These are phyloP conservation scores for Solen grandis DNA, from an alignment of 1,140 invertebrate genomes.

Conservation along the genomic window DNA sequence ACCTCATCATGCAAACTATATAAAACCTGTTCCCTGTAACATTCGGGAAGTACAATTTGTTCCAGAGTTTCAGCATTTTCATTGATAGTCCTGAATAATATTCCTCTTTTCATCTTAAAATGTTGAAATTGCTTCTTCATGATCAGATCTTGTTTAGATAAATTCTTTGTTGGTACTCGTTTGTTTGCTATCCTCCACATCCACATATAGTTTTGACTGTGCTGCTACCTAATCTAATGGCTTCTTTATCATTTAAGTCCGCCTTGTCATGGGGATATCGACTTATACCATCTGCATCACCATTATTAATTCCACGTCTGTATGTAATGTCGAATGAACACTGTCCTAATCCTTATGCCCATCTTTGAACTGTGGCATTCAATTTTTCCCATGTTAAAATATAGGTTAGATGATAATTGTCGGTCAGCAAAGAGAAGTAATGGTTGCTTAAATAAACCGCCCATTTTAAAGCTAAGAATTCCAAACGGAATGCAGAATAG, in stretches of 20 bases:
- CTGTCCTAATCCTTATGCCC: neutral
- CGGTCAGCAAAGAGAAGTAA: neutral
- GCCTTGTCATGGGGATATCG: neutral
- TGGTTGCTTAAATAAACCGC: neutral
- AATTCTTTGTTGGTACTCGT: neutral
- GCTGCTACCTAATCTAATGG: no score
- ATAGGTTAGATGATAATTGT: constrained; percentile 5
- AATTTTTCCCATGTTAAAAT: neutral
- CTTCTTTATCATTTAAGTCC: neutral
- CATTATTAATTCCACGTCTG: neutral
- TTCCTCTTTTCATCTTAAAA: neutral
- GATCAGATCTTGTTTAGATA: neutral
- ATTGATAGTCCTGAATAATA: neutral
- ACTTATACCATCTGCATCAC: neutral
- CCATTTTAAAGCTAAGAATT: constrained; percentile 20
- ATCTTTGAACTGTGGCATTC: neutral
- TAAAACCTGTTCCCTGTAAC: neutral
- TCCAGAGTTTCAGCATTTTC: neutral
- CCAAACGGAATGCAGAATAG: neutral
- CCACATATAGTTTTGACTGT: no score
- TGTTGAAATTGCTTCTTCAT: neutral
- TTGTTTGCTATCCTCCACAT: neutral
- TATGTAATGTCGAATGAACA: neutral
- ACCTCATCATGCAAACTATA: neutral
- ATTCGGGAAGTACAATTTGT: neutral